Evolutionary conservation across 1,140 invertebrate genomes (phyloP).

Genomic region (Drosophila seguyi): DNA sequence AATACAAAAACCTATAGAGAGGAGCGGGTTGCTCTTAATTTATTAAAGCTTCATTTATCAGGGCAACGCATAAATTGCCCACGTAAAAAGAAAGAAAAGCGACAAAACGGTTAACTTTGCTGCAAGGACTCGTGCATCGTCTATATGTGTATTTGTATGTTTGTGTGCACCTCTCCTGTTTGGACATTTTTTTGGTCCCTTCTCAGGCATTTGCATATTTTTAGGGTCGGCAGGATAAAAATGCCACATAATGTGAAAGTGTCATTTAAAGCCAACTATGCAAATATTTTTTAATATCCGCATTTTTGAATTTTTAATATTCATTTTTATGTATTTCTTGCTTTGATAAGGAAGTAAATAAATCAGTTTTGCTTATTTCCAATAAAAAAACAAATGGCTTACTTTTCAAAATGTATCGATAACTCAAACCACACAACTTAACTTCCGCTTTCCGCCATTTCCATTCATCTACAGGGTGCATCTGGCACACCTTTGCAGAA

Average conservation of each 20-base stretch:
- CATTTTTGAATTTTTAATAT: not conserved
- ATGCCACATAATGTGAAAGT: constrained; percentile 11
- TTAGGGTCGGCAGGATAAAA: constrained; percentile 17
- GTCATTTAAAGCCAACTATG: not conserved
- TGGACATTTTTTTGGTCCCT: constrained; percentile 11
- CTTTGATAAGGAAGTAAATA: not conserved
- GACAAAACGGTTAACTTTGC: constrained; percentile 31
- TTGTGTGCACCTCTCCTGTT: constrained; percentile 1
- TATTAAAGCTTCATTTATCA: constrained; percentile 82
- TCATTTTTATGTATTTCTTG: not conserved
- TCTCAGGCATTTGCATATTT: constrained; percentile 42
- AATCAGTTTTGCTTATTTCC: not conserved
- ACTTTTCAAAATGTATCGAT: not conserved
- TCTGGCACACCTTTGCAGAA: constrained; percentile 22
- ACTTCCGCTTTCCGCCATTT: not conserved
- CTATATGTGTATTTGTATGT: not conserved
- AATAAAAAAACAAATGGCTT: not conserved
- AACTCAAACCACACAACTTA: not conserved
- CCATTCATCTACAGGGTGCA: not conserved
- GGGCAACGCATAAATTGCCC: constrained; percentile 66
- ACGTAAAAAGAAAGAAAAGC: constrained; percentile 12
- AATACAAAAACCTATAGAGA: constrained; percentile 32
- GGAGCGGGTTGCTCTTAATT: constrained; percentile 74
- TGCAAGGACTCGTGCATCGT: constrained; percentile 50
- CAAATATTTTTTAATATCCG: not conserved